These are phyloP conservation scores for Ctenosaura bakeri DNA, from an alignment of 2,797 vertebrate genomes.

Conservation along the genomic window DNA sequence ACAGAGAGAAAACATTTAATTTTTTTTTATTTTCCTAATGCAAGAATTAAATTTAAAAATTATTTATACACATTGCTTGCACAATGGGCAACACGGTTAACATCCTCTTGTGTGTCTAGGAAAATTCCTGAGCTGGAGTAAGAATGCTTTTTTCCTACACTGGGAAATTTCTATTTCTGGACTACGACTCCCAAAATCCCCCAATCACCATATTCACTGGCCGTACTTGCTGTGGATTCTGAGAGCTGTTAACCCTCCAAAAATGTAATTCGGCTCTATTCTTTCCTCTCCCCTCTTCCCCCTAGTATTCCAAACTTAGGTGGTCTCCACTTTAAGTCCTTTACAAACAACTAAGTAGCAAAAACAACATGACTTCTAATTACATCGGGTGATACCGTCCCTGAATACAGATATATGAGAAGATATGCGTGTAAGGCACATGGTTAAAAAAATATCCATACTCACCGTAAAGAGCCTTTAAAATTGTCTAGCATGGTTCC, in stretches of 20 bases:
- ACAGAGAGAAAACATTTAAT: too few relatives aligned
- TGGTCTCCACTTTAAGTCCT: not conserved
- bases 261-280: not conserved
- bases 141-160: too few relatives aligned
- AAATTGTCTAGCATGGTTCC: constrained; percentile 77
- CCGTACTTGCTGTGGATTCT: not conserved
- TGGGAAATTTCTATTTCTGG: too few relatives aligned
- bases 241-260: not conserved
- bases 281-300: not conserved
- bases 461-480: constrained; percentile 79
- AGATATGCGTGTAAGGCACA: not conserved
- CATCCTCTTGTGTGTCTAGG: too few relatives aligned
- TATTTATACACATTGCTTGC: too few relatives aligned
- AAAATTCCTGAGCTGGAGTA: not conserved
- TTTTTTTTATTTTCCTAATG: too few relatives aligned
- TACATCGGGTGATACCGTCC: too few relatives aligned
- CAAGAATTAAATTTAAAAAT: too few relatives aligned
- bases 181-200: too few relatives aligned
- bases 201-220: too few relatives aligned
- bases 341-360: not conserved
- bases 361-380: not conserved
- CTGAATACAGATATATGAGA: not conserved
- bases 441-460: not conserved
- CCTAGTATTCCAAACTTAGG: not conserved
- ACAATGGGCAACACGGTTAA: too few relatives aligned